These are phyloP conservation scores for Microctonus aethiopoides DNA, from an alignment of 2,888 invertebrate species.

Conservation along the genomic window DNA sequence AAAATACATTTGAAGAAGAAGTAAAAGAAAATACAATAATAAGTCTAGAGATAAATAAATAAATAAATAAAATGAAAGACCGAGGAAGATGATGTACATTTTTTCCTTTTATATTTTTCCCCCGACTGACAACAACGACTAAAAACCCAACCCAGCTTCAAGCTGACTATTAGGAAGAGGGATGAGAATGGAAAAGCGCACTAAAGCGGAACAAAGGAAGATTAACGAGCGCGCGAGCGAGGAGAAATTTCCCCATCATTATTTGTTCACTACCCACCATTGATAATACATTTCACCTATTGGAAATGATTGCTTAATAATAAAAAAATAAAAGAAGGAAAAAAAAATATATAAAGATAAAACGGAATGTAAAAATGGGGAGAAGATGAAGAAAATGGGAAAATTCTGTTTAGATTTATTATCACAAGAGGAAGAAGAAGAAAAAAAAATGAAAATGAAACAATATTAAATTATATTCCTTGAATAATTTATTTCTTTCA, in stretches of 20 bases:
- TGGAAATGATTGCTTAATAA: constrained; percentile 10
- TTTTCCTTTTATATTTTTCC: background rate
- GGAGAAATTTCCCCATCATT: constrained; percentile 36
- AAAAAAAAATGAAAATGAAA: background rate
- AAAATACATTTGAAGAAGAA: too few relatives aligned
- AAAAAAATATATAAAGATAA: background rate
- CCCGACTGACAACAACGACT: background rate
- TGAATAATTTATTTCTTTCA: background rate
- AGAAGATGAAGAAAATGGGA: too few relatives aligned
- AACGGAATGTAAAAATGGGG: too few relatives aligned
- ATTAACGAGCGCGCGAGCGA: constrained; percentile 46
- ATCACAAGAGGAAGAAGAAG: background rate
- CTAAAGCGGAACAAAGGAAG: constrained; percentile 47
- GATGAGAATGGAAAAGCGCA: constrained; percentile 39
- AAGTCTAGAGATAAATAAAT: background rate
- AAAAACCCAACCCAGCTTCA: background rate
- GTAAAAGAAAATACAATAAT: too few relatives aligned
- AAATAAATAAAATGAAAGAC: constrained; percentile 8
- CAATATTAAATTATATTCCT: background rate
- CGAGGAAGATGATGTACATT: constrained; percentile 5
- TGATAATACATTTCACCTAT: constrained; percentile 23
- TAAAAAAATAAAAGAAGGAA: background rate
- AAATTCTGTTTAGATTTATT: background rate
- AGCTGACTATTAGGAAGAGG: constrained; percentile 39
- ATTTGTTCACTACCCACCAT: constrained; percentile 36